Base-by-base conservation (phyloP, 1,140 invertebrate genomes). In the Phthorimaea operculella region DNA sequence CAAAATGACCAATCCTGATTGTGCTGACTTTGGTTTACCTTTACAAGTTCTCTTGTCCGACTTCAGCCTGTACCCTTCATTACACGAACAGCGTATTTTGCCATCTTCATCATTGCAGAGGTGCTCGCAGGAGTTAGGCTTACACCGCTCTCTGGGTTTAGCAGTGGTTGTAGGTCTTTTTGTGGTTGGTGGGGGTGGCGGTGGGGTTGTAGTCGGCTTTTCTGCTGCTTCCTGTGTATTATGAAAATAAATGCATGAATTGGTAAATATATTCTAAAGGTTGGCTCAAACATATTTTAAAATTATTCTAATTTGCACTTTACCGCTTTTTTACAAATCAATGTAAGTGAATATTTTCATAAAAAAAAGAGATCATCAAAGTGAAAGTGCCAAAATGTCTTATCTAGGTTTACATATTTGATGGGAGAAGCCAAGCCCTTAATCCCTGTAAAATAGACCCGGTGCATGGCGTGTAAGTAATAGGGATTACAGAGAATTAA, bases 31-130 rank as follows among this genome's bases (percentile, higher is more conserved):
- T 39, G 3, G n/a, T 7, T 12, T 72, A 86, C 83, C 83, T 74
- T 84, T 84, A 68, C 92, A 93, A 15, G 90, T 88, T 65, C 87
- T 90, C 51, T 89, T 89, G 74, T 93, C 91, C 14, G 85, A 76
- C 34, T 89, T 81, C 10, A 94, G 76, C 54, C 87, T 87, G 67
- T 88, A 94, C 8, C 93, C 94, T 47, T 89, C 82, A 1, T 88
- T 83, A 68, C 91, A 92, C 2, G 77, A 79, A 63, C 91, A 92
- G 54, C 81, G 83, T 1, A 91, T 77, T 7, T 86, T 80, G 7
- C 86, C 79, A 11, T 86, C 88, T 12, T 87, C 89, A 62, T 90
- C 90, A 4, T 79, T 66, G 81, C 91, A 92, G 28, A 86, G 76
- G 51, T 92, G 90, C 14, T 89, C 85, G 78, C 91, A 92, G 3